Base-by-base conservation (phyloP, 2,113 vertebrate species). In the Acanthisitta chloris region DNA sequence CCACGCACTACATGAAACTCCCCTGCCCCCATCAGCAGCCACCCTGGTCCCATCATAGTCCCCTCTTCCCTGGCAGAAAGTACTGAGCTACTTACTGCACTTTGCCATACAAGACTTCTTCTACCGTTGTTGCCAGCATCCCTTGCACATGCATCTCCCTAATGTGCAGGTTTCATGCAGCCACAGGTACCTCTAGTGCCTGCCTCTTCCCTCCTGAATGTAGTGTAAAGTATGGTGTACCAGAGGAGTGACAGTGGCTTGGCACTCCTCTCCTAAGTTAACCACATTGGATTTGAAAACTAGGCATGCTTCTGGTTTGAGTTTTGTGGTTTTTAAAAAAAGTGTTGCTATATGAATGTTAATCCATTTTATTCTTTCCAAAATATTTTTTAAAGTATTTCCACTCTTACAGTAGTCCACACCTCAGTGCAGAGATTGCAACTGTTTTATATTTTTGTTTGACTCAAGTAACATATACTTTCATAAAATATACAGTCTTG, bases 71-170 rank as follows among this genome's bases (percentile, higher is more conserved):
- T 48, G 3, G 9, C 23, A 57, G 46, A 8, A 2, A 16, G 1
- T 10, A 21, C 6, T 12, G 31, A 52, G 10, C 20, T 43, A 8
- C 29, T 67, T 76, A 14, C 6, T 23, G 10, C 34, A 14, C 34
- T 64, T 81, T 31, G 4, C 29, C 14, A 5, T 24, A 23, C 0
- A 45, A 23, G 12, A 20, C 24, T 43, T 43, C 36, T 65, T 59
- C 55, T 33, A 8, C 10, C 0, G 3, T 55, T 42, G 3, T 31
- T 43, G 25, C 23, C 34, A 85, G 34, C 34, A 46, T 2, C 21
- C 21, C 28, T 46, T 34, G 13, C 20, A 11, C 0, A 0, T 15
- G 2, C 23, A 25, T 25, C 33, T 55, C 20, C 14, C 36, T 52
- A 48, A 66, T 1, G 1, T 8, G 13, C 21, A 36, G 23, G 31